Percentiles rank a stretch among this genome's conserved stretches.
Conservation (phyloP, 2,797 vertebrate species). For the Muscicapa striata region DNA sequence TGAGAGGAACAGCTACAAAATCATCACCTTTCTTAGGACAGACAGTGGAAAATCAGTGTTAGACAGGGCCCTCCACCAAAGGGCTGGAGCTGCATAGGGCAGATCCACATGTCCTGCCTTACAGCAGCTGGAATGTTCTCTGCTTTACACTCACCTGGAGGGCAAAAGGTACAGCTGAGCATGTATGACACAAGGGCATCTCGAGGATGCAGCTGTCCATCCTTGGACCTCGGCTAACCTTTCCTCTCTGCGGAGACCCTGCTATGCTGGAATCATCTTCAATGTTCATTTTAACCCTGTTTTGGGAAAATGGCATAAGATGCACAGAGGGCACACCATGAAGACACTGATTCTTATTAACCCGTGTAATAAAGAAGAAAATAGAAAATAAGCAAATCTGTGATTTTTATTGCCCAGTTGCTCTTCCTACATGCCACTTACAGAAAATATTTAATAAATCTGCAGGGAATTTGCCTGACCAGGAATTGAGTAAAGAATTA, state of each 20-base stretch:
- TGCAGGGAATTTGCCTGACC: not conserved
- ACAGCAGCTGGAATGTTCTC: not conserved
- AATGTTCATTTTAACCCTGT: not conserved
- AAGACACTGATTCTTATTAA: not conserved
- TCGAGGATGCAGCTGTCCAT: not conserved
- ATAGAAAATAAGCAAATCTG: not conserved
- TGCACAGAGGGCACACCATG: not conserved
- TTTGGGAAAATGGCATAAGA: not conserved
- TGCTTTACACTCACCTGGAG: not conserved
- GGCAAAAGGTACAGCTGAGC: not conserved
- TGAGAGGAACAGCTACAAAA: accelerated
- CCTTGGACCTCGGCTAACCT: not conserved
- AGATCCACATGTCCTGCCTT: accelerated
- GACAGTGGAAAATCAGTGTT: not conserved
- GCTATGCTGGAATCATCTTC: not conserved
- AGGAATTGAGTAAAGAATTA: not conserved
- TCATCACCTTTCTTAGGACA: not conserved
- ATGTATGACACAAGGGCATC: not conserved
- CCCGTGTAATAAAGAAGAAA: not conserved
- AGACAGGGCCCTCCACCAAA: not conserved
- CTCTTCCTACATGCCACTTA: not conserved
- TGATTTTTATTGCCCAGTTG: not conserved
- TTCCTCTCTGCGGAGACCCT: not conserved
- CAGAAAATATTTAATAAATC: not conserved
- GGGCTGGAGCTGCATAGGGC: not conserved